These are phyloP conservation scores for Byasa hedistus DNA, from an alignment of 2,888 invertebrate species.

Conservation along the genomic window DNA sequence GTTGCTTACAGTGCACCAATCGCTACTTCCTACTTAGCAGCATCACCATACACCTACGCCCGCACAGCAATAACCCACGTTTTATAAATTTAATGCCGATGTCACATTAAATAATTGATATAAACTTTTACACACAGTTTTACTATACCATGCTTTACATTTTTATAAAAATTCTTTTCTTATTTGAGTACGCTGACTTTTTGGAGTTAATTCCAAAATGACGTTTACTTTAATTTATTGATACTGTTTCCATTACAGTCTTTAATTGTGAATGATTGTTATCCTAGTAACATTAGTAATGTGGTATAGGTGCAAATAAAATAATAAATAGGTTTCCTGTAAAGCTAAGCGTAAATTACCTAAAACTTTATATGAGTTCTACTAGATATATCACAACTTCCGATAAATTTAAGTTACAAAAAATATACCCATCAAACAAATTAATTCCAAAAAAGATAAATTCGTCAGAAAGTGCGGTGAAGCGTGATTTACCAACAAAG, in stretches of 20 bases:
- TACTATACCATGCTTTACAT: neutral
- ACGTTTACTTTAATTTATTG: neutral
- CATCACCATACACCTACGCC: conserved; percentile 31
- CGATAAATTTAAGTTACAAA: too few species aligned
- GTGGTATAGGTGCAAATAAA: too few species aligned
- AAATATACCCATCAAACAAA: too few species aligned
- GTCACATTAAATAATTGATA: neutral
- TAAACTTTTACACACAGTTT: neutral
- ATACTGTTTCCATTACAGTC: neutral
- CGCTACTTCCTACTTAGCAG: conserved; percentile 31
- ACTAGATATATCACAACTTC: too few species aligned
- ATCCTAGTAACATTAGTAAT: too few species aligned
- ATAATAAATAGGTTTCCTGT: too few species aligned
- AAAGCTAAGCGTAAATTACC: too few species aligned
- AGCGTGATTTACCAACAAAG: too few species aligned
- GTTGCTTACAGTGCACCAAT: conserved; percentile 34
- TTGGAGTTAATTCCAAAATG: neutral
- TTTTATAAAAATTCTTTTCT: neutral
- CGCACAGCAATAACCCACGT: conserved; percentile 14
- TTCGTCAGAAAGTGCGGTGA: too few species aligned
- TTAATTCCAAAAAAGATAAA: too few species aligned
- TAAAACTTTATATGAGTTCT: too few species aligned
- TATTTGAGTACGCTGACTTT: neutral
- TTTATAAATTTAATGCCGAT: conserved; percentile 3
- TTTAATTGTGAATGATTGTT: neutral